These are phyloP conservation scores for Lepisosteus osseus DNA, from an alignment of 2,113 vertebrate genomes.

Conservation along the genomic window DNA sequence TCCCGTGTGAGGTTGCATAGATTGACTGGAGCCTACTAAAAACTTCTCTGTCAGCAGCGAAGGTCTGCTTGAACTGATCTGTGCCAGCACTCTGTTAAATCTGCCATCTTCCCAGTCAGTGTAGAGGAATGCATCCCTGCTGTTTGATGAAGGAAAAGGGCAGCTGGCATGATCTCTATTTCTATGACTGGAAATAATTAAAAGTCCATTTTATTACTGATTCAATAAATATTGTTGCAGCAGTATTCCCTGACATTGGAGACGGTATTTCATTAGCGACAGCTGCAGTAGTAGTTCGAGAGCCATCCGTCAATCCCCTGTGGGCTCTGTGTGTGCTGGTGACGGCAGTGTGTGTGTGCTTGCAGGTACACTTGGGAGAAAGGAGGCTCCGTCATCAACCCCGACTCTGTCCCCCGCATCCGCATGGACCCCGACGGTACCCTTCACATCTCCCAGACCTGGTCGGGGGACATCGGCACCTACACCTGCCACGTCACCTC, in stretches of 20 bases:
- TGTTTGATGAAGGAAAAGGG: no score
- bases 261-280: no score
- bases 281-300: background rate
- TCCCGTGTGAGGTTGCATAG: no score
- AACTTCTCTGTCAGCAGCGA: no score
- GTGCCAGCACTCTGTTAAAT: no score
- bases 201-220: background rate
- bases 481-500: constrained; percentile 92
- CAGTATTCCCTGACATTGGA: no score
- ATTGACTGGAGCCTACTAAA: no score
- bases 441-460: constrained; percentile 95
- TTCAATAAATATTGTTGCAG: background rate
- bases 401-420: constrained; percentile 73
- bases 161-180: no score
- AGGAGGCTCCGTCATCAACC: constrained; percentile 68
- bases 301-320: background rate
- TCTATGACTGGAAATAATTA: no score
- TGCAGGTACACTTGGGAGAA: constrained; percentile 92
- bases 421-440: constrained; percentile 77
- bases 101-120: no score
- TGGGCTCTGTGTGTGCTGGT: constrained; percentile 7
- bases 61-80: no score
- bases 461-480: constrained; percentile 94
- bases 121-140: no score
- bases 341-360: background rate